Evolutionary conservation across 2,888 invertebrate species (phyloP), one percentile per base, ranked within the genome.

Genomic region (Eristalis intricaria): DNA sequence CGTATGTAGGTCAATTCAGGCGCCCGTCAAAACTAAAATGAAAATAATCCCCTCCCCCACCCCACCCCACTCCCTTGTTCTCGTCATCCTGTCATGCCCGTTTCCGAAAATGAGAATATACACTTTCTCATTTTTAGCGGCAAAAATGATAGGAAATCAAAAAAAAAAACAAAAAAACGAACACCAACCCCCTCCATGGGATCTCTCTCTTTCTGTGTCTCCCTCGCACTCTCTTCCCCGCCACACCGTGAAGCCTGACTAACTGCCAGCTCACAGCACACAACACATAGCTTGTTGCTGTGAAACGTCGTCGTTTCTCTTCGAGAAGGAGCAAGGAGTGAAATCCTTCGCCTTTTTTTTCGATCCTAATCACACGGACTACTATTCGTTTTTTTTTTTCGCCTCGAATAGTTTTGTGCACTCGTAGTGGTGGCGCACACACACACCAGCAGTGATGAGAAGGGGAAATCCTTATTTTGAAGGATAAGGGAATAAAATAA

Each of bases 391-490:
- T 38, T 38, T 38, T 38, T 32, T 32, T 32, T 32, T 8, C n/a
- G n/a, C 32, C 32, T 32, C 32, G 13, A 50, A 50, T 50, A 50
- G 50, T 50, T 50, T n/a, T 7, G 10, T 19, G 50, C 50, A 8
- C 19, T 5, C 8, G n/a, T 50, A 50, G 19, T 50, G 50, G 50
- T 50, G 19, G 50, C 4, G 43, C n/a, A 7, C 50, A 1, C 50
- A 8, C 50, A 50, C 50, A 50, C 50, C 19, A n/a, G 13, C 43
- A 43, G 43, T 4, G 15, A 8, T 22, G 2, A 32, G 56, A n/a
- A 73, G 40, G 83, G 83, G 75, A 75, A 76, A 22, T 73, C 65
- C 66, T 69, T 84, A 35, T 58, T 56, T 58, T 29, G 50, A 56
- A 60, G 32, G 38, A 71, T 73, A 81, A 81, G 50, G 35, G 56